Evolutionary conservation across 2,113 vertebrate species (phyloP).

Genomic region (Aspidoscelis tigris): DNA sequence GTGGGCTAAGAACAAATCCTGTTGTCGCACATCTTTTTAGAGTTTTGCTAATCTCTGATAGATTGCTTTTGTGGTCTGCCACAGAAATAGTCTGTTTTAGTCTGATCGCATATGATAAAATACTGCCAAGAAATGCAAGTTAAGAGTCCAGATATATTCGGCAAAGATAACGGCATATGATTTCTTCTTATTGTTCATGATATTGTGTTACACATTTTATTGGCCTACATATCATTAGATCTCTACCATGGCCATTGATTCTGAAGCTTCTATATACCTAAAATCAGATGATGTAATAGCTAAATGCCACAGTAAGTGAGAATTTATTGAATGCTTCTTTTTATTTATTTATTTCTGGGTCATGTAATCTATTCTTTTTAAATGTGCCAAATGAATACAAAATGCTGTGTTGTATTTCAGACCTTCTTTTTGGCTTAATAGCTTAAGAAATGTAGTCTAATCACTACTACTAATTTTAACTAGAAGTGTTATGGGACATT

Average conservation of each 20-base stretch:
- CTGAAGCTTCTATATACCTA: constrained; percentile 30
- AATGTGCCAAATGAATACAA: constrained; percentile 49
- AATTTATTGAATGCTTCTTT: constrained; percentile 40
- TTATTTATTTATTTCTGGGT: constrained; percentile 42
- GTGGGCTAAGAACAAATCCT: background rate
- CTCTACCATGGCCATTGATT: constrained; percentile 31
- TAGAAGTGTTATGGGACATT: constrained; percentile 20
- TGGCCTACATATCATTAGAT: constrained; percentile 17
- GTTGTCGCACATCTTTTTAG: too few species aligned
- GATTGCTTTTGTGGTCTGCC: too few species aligned
- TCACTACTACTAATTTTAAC: background rate
- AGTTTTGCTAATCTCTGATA: too few species aligned
- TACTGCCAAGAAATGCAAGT: constrained; percentile 33
- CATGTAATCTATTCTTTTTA: constrained; percentile 50
- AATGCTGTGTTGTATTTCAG: constrained; percentile 10
- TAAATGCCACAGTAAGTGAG: constrained; percentile 46
- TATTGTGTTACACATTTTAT: constrained; percentile 44
- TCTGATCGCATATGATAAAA: constrained; percentile 23
- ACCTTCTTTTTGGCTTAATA: constrained; percentile 38
- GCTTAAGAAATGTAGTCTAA: constrained; percentile 22
- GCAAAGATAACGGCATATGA: constrained; percentile 31
- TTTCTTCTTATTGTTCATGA: constrained; percentile 35
- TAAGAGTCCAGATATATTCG: constrained; percentile 29
- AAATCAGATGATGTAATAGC: constrained; percentile 46
- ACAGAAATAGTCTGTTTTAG: background rate